Evolutionary conservation across 2,797 vertebrate genomes (phyloP).

Genomic region (Erethizon dorsatum): DNA sequence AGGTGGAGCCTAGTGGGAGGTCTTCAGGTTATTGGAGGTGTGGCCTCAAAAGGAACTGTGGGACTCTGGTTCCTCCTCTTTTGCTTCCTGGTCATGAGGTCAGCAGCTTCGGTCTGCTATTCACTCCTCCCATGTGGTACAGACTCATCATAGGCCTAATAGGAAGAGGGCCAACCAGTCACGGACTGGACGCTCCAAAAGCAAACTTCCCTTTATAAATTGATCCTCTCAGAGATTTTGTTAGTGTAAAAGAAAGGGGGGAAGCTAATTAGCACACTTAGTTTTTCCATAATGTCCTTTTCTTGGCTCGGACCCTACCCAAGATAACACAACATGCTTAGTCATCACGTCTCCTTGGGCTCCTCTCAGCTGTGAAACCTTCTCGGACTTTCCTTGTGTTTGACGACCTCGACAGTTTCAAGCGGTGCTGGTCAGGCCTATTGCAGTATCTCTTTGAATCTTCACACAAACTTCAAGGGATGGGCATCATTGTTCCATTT

Average conservation of each 20-base stretch:
- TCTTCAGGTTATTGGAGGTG: neutral
- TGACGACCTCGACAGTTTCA: neutral
- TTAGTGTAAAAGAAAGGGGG: too few relatives aligned
- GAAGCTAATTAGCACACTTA: neutral
- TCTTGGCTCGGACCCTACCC: neutral
- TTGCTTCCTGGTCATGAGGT: neutral
- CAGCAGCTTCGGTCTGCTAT: neutral
- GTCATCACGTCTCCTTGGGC: accelerated
- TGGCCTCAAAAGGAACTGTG: neutral
- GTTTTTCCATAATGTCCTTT: neutral
- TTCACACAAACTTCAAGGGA: neutral
- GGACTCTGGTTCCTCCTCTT: neutral
- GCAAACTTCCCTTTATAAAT: neutral
- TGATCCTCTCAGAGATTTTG: neutral
- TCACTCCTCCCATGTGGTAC: neutral
- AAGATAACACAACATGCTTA: accelerated
- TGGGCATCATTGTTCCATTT: neutral
- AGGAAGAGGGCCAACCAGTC: neutral
- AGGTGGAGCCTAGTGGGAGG: neutral
- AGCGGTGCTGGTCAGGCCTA: neutral
- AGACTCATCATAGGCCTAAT: neutral
- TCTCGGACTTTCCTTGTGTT: neutral
- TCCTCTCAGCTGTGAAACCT: neutral
- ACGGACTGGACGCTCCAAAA: neutral
- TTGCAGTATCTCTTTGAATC: neutral